phyloP scores from a whole-genome alignment of 2,797 vertebrate species.

The Semotilus atromaculatus region DNA sequence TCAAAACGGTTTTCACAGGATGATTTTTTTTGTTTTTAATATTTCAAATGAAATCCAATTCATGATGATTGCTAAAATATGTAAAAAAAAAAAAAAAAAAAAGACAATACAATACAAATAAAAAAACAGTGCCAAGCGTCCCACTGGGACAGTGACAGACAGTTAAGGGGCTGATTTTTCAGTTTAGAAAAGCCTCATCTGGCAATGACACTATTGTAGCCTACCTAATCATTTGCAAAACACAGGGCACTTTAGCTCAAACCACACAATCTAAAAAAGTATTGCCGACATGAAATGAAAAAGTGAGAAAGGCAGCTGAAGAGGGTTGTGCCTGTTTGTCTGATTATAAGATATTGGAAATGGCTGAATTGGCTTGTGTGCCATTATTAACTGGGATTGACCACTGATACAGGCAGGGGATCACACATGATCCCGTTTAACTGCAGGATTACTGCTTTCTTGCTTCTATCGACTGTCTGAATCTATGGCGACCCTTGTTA shows the following conservation, averaged over 20 bases:
- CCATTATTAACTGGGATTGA: constrained; percentile 19
- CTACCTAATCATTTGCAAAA: background rate
- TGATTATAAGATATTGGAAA: constrained; percentile 22
- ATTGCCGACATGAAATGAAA: background rate
- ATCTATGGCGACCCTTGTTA: constrained; percentile 22
- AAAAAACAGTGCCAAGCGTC: too few relatives aligned
- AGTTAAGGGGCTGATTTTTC: background rate
- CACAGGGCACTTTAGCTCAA: background rate
- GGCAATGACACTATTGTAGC: background rate
- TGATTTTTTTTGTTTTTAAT: too few relatives aligned
- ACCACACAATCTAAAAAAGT: background rate
- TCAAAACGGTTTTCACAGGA: too few relatives aligned
- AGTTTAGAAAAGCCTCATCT: background rate
- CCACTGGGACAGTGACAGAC: too few relatives aligned
- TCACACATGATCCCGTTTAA: background rate
- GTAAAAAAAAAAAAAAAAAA: too few relatives aligned
- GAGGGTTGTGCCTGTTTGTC: background rate
- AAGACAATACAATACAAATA: too few relatives aligned
- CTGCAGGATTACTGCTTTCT: constrained; percentile 23
- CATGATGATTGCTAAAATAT: too few relatives aligned
- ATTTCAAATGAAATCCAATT: too few relatives aligned
- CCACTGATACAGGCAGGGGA: constrained; percentile 16
- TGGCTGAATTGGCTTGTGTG: background rate
- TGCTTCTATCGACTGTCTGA: constrained; percentile 32
- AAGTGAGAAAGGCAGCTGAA: background rate